Evolutionary conservation across 2,113 vertebrate species (phyloP), one percentile per base, ranked within the genome.

Genomic region (Notothenia rossii): DNA sequence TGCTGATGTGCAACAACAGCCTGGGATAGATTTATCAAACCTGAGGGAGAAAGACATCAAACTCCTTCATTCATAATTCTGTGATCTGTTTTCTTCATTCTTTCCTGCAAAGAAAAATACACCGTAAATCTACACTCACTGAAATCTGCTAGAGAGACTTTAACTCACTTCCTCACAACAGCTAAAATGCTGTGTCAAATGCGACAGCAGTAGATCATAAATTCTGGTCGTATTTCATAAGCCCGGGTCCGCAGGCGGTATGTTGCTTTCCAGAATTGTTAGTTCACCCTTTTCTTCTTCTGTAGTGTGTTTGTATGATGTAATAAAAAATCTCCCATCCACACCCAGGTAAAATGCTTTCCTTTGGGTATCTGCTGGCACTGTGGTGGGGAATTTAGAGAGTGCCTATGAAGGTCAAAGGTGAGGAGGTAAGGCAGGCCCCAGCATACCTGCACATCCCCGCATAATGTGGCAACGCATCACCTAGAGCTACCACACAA

Each of bases 311-410:
- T 55, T 56, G 64, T 45, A 10, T 15, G 46, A 17, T 51, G 51
- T 40, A 61, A 74, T 82, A 36, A 86, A 85, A 84, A 75, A 90
- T 71, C 49, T 70, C 71, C 76, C 74, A 73, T 62, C 48, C 11
- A 4, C 53, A 51, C 33, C 64, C 51, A 61, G 72, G 71, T 77
- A 75, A 70, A 75, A 81, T 81, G 82, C 88, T 87, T 83, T 36
- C 50, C 62, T 65, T 65, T 43, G 63, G 77, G 72, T 81, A 88
- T 87, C 75, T 91, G 50, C 79, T 91, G 87, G 80, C 92, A 77
- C 86, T 50, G 48, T n/a, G 60, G 85, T 94, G 94, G 82, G 91
- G 94, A 95, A 95, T 96, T 93, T 95, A 92, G 94, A 94, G 88
- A 59, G 87, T 88, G 65, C 29, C 72, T 63, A 89, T 68, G 86